These are phyloP conservation scores for Mystacides longicornis DNA, from an alignment of 2,888 invertebrate genomes.

Conservation along the genomic window DNA sequence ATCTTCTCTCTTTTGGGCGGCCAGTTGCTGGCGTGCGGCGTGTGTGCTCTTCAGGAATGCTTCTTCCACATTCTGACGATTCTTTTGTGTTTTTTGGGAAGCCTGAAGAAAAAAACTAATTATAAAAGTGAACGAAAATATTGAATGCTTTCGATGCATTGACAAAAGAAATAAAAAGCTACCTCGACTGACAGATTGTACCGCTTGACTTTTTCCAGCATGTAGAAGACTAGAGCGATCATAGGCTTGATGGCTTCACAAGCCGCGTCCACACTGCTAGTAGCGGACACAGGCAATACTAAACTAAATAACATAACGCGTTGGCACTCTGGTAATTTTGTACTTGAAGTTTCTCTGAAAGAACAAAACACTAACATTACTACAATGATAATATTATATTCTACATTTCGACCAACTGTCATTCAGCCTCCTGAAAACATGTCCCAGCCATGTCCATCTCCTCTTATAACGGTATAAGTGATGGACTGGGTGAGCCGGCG, in stretches of 20 bases:
- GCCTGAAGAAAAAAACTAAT: conserved; percentile 47
- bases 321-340: conserved; percentile 72
- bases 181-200: conserved; percentile 88
- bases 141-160: background rate
- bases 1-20: conserved; percentile 88
- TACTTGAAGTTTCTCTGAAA: conserved; percentile 52
- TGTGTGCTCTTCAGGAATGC: conserved; percentile 91
- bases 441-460: too few species aligned
- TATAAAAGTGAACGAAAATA: background rate
- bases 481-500: too few species aligned
- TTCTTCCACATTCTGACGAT: conserved; percentile 88
- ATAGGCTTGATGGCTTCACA: conserved; percentile 74
- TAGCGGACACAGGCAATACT: conserved; percentile 60
- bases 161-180: conserved; percentile 21
- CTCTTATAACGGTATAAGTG: too few species aligned
- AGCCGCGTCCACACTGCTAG: conserved; percentile 58
- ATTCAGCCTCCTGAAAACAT: too few species aligned
- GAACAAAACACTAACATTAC: too few species aligned
- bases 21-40: conserved; percentile 93
- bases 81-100: conserved; percentile 87
- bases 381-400: too few species aligned
- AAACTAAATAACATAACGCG: conserved; percentile 77
- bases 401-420: too few species aligned
- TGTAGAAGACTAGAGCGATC: conserved; percentile 83
- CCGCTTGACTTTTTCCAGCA: conserved; percentile 84